Conservation (phyloP, 2,888 invertebrate genomes). For the Cabera pusaria region DNA sequence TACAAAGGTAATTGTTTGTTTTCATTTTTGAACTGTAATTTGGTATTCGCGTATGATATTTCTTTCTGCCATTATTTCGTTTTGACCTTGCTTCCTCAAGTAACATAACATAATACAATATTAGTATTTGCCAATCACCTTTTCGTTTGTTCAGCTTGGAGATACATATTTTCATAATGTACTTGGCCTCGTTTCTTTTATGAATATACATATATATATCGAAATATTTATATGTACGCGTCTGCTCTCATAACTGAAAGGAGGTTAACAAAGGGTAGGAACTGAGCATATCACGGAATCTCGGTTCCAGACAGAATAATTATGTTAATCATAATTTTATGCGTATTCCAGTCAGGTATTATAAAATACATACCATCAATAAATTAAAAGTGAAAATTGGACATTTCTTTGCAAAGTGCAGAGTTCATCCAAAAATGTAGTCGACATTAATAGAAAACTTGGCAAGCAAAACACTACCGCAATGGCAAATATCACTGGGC, state of each 20-base stretch:
- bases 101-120: background rate
- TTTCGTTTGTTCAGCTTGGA: slow-evolving; percentile 4
- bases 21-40: slow-evolving; percentile 1
- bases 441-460: slow-evolving; percentile 59
- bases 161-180: slow-evolving; percentile 5
- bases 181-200: slow-evolving; percentile 6
- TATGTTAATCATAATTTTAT: background rate
- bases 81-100: slow-evolving; percentile 1
- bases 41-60: too few species aligned
- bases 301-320: slow-evolving; percentile 1
- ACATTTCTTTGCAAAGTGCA: slow-evolving; percentile 47
- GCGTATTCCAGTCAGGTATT: background rate
- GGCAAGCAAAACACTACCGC: slow-evolving; percentile 58
- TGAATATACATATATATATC: background rate
- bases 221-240: background rate
- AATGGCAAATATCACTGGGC: slow-evolving; percentile 72
- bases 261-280: slow-evolving; percentile 15
- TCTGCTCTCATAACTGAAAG: slow-evolving; percentile 17
- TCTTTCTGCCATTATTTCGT: too few species aligned
- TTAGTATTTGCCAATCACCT: background rate
- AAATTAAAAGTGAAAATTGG: too few species aligned
- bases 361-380: background rate
- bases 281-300: too few species aligned
- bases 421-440: slow-evolving; percentile 63
- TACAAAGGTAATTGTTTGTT: slow-evolving; percentile 6